These are phyloP conservation scores for Reinhardtius hippoglossoides DNA, from an alignment of 2,113 vertebrate species.

Conservation along the genomic window DNA sequence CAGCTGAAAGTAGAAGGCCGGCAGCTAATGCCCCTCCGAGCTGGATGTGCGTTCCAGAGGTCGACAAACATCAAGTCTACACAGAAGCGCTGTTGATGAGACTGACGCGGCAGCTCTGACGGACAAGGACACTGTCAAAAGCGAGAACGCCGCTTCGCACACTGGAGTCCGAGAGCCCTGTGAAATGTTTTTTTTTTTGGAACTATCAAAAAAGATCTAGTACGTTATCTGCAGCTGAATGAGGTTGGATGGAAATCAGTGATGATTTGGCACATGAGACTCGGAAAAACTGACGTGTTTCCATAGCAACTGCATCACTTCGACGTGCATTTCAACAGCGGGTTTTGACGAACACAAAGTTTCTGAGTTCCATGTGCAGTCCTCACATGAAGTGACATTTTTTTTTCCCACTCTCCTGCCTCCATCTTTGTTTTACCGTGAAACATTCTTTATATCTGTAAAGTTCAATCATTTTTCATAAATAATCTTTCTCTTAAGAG, in stretches of 20 bases:
- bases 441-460: conserved; percentile 7
- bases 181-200: conserved; percentile 9
- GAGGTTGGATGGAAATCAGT: conserved; percentile 15
- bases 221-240: conserved; percentile 7
- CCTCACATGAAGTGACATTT: background rate
- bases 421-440: background rate
- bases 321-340: background rate
- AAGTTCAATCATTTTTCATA: conserved; percentile 11
- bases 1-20: conserved; percentile 22
- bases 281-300: conserved; percentile 22
- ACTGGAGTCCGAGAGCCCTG: background rate
- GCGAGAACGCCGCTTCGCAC: conserved; percentile 8
- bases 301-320: conserved; percentile 58
- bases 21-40: conserved; percentile 24
- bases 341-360: conserved; percentile 29
- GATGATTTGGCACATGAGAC: conserved; percentile 14
- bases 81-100: conserved; percentile 31
- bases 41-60: conserved; percentile 15
- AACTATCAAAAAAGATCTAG: background rate
- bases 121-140: conserved; percentile 17
- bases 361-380: conserved; percentile 5
- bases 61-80: conserved; percentile 24
- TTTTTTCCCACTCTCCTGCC: background rate
- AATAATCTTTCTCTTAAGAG: conserved; percentile 31
- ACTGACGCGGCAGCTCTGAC: conserved; percentile 2